Evolutionary conservation across 2,113 vertebrate genomes (phyloP).

Genomic region (Bujurquina vittata): DNA sequence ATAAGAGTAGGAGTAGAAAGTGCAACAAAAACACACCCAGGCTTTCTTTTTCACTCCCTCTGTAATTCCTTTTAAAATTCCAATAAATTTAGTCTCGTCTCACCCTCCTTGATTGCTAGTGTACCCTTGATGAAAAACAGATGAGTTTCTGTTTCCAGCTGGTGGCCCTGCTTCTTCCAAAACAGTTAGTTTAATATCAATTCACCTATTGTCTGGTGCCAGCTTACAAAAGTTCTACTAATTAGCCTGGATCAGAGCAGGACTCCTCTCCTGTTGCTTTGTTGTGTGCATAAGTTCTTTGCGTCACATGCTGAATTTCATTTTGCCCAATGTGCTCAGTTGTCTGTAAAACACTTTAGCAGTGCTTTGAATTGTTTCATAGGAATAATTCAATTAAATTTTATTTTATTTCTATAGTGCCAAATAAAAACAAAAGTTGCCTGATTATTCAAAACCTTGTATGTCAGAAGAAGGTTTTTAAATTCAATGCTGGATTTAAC

Average conservation of each 20-base stretch:
- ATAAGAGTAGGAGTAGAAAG: neutral
- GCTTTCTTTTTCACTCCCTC: conserved; percentile 53
- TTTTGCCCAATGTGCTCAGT: neutral
- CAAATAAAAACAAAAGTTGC: no score
- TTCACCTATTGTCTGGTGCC: conserved; percentile 57
- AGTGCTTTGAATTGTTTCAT: neutral
- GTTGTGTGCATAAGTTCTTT: neutral
- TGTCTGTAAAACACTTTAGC: neutral
- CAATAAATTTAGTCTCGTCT: conserved; percentile 61
- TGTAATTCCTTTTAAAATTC: conserved; percentile 57
- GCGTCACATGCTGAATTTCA: neutral
- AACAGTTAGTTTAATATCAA: conserved; percentile 58
- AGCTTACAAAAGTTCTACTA: conserved; percentile 29
- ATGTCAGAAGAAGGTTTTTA: no score
- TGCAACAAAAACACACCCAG: conserved; percentile 16
- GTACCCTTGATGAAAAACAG: conserved; percentile 67
- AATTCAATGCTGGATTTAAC: no score
- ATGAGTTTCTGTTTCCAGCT: conserved; percentile 60
- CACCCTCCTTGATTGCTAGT: conserved; percentile 21
- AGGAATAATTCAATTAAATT: no score
- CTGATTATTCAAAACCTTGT: no score
- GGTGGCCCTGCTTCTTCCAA: conserved; percentile 26
- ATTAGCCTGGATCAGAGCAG: conserved; percentile 26
- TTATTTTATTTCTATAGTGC: no score
- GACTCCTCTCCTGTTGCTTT: conserved; percentile 11